Conservation (phyloP, 2,113 vertebrate genomes). For the Cathartes aura region DNA sequence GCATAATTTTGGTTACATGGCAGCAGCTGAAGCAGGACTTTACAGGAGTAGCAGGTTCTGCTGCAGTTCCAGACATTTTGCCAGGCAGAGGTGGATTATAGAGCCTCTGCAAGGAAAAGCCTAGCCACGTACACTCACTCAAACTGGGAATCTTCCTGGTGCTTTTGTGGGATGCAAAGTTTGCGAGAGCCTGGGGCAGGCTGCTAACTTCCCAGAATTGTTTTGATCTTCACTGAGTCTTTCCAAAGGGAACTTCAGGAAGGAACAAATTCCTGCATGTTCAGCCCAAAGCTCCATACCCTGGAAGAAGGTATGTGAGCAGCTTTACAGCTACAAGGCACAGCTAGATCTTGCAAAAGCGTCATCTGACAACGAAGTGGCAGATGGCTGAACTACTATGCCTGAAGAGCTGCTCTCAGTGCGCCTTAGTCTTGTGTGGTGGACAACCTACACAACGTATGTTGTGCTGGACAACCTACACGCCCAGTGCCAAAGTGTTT, state of each 20-base stretch:
- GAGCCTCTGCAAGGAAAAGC: background rate
- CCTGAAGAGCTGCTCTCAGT: background rate
- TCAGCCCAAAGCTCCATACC: background rate
- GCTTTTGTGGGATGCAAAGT: background rate
- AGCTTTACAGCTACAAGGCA: background rate
- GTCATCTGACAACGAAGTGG: rapidly evolving
- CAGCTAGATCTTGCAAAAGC: background rate
- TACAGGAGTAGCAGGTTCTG: background rate
- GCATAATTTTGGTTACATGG: background rate
- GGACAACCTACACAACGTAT: background rate
- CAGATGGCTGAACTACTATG: background rate
- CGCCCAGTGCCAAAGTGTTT: rapidly evolving
- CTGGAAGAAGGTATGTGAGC: background rate
- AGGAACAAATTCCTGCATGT: background rate
- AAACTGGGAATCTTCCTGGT: background rate
- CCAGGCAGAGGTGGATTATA: background rate
- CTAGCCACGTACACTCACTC: background rate
- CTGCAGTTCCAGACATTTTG: background rate
- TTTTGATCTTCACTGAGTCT: background rate
- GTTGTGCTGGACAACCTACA: rapidly evolving
- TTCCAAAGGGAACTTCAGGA: background rate
- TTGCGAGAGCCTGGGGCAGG: background rate
- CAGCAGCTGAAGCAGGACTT: background rate
- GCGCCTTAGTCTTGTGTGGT: rapidly evolving
- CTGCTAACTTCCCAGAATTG: background rate